Conservation (phyloP, 1,140 invertebrate species). For the Orussus abietinus region DNA sequence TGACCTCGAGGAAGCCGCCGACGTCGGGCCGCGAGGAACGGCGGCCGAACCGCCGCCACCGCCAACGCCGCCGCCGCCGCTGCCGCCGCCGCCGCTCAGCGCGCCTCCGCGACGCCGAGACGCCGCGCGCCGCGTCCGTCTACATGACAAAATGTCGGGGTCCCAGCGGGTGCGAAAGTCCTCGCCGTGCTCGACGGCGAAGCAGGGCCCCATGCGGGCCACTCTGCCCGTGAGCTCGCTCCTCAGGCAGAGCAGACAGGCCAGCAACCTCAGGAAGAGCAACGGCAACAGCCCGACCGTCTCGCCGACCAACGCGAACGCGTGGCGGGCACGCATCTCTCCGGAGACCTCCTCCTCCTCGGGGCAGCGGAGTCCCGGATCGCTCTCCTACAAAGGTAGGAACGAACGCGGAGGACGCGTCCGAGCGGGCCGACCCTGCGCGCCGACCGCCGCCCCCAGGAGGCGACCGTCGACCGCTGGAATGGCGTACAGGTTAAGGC, state of each 20-base stretch:
- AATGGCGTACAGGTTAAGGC: too few relatives aligned
- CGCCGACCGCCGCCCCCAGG: too few relatives aligned
- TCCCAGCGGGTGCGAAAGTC: conserved; percentile 62
- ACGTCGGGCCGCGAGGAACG: conserved; percentile 12
- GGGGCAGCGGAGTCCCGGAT: conserved; percentile 68
- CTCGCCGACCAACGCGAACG: conserved; percentile 60
- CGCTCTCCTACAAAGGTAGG: conserved; percentile 69
- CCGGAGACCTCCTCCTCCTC: conserved; percentile 63
- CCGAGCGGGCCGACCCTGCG: too few relatives aligned
- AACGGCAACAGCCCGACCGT: conserved; percentile 62
- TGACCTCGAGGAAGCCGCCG: background rate
- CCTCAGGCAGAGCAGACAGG: conserved; percentile 57
- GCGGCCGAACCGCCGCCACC: conserved; percentile 14
- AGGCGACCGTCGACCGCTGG: too few relatives aligned
- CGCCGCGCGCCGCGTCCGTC: conserved; percentile 14
- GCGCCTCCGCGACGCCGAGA: conserved; percentile 14
- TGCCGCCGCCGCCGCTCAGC: conserved; percentile 7
- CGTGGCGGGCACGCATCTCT: conserved; percentile 61
- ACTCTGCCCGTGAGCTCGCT: conserved; percentile 69
- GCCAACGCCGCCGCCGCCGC: conserved; percentile 6
- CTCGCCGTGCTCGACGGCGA: conserved; percentile 62
- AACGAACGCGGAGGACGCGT: too few relatives aligned
- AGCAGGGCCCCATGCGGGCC: conserved; percentile 69
- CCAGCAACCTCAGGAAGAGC: conserved; percentile 58
- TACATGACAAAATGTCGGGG: conserved; percentile 57